Percentiles rank a stretch among this genome's conserved stretches.
Conservation (phyloP, 2,797 vertebrate genomes). For the Phoxinus dragarum region DNA sequence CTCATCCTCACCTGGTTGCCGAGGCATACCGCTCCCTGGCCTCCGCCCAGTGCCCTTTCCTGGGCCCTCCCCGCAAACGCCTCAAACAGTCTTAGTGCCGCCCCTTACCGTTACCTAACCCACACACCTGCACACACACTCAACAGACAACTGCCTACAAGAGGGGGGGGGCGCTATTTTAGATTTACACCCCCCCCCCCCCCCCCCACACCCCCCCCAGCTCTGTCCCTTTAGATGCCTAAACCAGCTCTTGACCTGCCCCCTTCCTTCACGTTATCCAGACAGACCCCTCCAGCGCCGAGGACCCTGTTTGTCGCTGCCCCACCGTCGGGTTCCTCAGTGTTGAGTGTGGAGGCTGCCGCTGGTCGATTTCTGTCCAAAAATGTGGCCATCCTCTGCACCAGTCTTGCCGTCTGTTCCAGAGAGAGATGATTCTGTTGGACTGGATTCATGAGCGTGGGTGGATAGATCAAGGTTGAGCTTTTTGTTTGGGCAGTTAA, state of each 20-base stretch:
- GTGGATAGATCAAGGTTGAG: constrained; percentile 10
- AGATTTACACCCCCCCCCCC: constrained; percentile 42
- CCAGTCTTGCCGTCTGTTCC: constrained; percentile 14
- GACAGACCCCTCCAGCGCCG: constrained; percentile 10
- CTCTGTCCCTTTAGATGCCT: constrained; percentile 53
- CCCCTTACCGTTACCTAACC: neutral
- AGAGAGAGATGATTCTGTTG: constrained; percentile 35
- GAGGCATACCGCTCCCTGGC: constrained; percentile 97
- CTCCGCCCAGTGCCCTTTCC: constrained; percentile 96
- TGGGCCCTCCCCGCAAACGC: constrained; percentile 95
- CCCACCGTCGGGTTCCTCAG: constrained; percentile 22
- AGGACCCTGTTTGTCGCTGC: constrained; percentile 15
- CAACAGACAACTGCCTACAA: constrained; percentile 56
- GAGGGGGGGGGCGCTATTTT: constrained; percentile 43
- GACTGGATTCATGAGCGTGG: constrained; percentile 19
- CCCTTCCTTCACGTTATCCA: constrained; percentile 44
- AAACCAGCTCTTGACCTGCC: constrained; percentile 55
- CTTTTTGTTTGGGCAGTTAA: constrained; percentile 17
- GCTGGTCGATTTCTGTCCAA: neutral
- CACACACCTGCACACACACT: constrained; percentile 7
- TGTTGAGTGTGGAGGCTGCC: constrained; percentile 23
- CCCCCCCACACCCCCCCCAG: constrained; percentile 36
- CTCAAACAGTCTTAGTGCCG: constrained; percentile 96
- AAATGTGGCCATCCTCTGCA: constrained; percentile 6
- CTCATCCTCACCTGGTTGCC: constrained; percentile 95